These are phyloP conservation scores for Ciconia stormi DNA, from an alignment of 2,113 vertebrate genomes.

Conservation along the genomic window DNA sequence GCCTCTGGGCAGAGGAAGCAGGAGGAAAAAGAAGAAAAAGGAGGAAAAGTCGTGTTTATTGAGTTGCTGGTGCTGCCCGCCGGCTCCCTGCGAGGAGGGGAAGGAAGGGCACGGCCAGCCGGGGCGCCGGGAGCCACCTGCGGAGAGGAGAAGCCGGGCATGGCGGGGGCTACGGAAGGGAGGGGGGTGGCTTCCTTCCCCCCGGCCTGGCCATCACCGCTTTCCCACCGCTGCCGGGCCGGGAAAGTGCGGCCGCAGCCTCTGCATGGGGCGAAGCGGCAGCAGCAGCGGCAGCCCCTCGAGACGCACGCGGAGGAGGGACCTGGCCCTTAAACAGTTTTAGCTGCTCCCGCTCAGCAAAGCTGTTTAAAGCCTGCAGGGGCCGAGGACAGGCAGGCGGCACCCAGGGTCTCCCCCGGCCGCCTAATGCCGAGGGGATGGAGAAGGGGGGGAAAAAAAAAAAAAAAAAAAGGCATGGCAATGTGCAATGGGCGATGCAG, in stretches of 20 bases:
- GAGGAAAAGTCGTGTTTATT: slow-evolving; percentile 6
- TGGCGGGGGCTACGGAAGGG: background rate
- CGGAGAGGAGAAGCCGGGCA: background rate
- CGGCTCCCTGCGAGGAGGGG: background rate
- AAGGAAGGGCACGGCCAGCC: background rate
- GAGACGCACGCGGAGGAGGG: fast-evolving
- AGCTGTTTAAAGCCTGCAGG: background rate
- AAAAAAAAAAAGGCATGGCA: background rate
- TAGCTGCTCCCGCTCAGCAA: slow-evolving; percentile 8
- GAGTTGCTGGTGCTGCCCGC: slow-evolving; percentile 1
- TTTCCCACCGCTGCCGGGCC: background rate
- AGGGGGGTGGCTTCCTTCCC: slow-evolving; percentile 16
- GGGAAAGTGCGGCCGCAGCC: background rate
- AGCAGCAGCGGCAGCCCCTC: background rate
- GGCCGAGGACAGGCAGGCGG: background rate
- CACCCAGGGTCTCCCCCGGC: background rate
- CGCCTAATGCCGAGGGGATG: background rate
- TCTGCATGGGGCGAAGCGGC: background rate
- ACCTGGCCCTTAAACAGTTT: slow-evolving; percentile 7
- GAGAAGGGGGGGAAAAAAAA: background rate
- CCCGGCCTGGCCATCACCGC: background rate
- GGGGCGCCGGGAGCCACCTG: background rate
- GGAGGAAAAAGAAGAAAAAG: background rate
- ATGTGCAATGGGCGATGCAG: background rate
- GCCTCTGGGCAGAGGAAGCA: background rate